Base-by-base conservation (phyloP, 2,113 vertebrate species). In the Cercocebus atys region DNA sequence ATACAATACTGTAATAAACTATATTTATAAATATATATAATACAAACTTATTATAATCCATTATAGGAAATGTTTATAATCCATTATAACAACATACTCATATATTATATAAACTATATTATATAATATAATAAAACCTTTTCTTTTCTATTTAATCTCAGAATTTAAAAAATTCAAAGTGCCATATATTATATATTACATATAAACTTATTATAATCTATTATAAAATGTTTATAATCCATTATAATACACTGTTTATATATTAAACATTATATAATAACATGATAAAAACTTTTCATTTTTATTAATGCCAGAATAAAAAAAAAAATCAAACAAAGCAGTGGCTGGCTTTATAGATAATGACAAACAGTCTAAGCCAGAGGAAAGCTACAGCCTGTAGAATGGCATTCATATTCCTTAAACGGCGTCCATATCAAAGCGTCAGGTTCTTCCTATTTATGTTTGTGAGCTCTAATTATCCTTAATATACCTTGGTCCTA, bases 311-410 rank as follows among this genome's bases (percentile, higher is more conserved):
- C 6, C 22, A 88, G 23, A 59, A 85, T 59, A 20, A 91, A 90
- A 79, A 95, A 94, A 95, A 79, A 20, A 80, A 38, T 79, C 50
- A 90, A 68, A 81, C 11, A 80, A 92, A 68, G 40, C 50, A 35
- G 30, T 25, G 61, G 30, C 18, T 80, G 5, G 5, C 10, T 84
- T 89, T 85, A 30, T 70, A 85, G 66, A 43, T 55, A 43, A 47
- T 32, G 20, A 87, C 43, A 30, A 91, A 83, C 8, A 70, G 43
- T 88, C 43, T 59, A 57, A 85, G 30, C 85, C 64, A 35, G n/a
- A 81, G 18, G 57, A 90, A 80, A 81, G 20, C 47, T 32, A 38
- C 27, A 72, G 38, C 25, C 22, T 88, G 72, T 86, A 78, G 76
- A 93, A 23, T 25, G 35, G 18, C 55, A 82, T 82, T 86, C 57